Conservation (phyloP, 1,140 invertebrate species). For the Cyphomyrmex costatus region DNA sequence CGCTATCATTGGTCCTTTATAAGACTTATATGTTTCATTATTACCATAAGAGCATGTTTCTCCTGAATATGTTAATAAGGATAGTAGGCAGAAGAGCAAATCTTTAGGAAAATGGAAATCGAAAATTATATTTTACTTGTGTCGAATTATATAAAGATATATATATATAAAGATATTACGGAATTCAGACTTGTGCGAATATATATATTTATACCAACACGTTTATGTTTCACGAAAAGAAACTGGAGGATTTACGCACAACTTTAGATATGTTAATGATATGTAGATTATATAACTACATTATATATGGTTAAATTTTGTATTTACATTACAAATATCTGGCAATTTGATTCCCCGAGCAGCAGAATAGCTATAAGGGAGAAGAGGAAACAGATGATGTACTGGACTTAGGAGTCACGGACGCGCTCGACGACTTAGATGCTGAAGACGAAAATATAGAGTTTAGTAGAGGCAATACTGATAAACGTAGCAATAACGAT, state of each 20-base stretch:
- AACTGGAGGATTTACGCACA: background rate
- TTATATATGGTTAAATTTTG: conserved; percentile 58
- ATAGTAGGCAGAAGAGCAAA: background rate
- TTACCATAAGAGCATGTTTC: conserved; percentile 41
- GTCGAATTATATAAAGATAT: background rate
- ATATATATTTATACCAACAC: background rate
- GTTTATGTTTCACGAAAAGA: conserved; percentile 27
- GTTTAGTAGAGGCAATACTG: conserved; percentile 78
- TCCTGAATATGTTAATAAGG: background rate
- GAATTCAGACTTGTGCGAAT: conserved; percentile 8
- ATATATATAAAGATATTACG: background rate
- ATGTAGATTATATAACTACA: conserved; percentile 74
- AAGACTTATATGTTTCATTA: conserved; percentile 22
- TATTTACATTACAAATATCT: conserved; percentile 80
- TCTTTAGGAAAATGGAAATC: background rate
- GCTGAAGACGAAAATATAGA: conserved; percentile 85
- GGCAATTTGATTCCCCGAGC: conserved; percentile 86
- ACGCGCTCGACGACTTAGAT: conserved; percentile 86
- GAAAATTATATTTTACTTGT: conserved; percentile 1
- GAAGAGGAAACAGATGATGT: conserved; percentile 86
- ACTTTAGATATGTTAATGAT: conserved; percentile 39
- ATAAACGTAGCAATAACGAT: conserved; percentile 73
- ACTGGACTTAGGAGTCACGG: conserved; percentile 85
- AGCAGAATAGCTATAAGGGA: conserved; percentile 86
- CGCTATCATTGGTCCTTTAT: conserved; percentile 12